Evolutionary conservation across 1,140 invertebrate genomes (phyloP).

Genomic region (Drosophila nebulosa): DNA sequence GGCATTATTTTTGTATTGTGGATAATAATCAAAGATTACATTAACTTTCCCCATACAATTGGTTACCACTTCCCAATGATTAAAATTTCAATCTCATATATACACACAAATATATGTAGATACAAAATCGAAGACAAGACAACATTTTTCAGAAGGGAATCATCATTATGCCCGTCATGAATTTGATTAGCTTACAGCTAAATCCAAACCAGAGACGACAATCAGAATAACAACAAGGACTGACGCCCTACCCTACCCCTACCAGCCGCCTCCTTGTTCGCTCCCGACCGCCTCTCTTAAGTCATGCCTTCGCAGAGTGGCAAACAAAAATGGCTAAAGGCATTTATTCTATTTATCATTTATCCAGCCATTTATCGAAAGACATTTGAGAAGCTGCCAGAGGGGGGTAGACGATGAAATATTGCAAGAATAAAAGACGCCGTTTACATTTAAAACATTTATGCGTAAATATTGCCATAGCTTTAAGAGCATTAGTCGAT

Average conservation of each 20-base stretch:
- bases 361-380: slow-evolving; percentile 61
- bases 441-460: slow-evolving; percentile 70
- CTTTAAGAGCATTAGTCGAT: slow-evolving; percentile 40
- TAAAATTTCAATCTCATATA: background rate
- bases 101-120: background rate
- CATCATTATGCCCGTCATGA: slow-evolving; percentile 68
- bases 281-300: background rate
- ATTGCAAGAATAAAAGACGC: slow-evolving; percentile 51
- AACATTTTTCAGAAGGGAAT: slow-evolving; percentile 24
- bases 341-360: slow-evolving; percentile 78
- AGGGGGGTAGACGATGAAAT: slow-evolving; percentile 30
- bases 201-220: slow-evolving; percentile 61
- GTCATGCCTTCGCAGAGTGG: slow-evolving; percentile 26
- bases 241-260: background rate
- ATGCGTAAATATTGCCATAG: slow-evolving; percentile 19
- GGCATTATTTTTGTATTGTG: too few relatives aligned
- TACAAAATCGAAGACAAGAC: background rate
- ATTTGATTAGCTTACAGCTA: slow-evolving; percentile 73
- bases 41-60: background rate
- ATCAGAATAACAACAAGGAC: slow-evolving; percentile 34
- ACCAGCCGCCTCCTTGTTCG: background rate
- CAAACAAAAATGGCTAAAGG: slow-evolving; percentile 52
- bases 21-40: too few relatives aligned
- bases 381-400: slow-evolving; percentile 51
- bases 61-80: slow-evolving; percentile 30